Percentiles rank a stretch among this genome's conserved stretches.
Conservation (phyloP, 1,140 invertebrate genomes). For the Rhagoletis pomonella region DNA sequence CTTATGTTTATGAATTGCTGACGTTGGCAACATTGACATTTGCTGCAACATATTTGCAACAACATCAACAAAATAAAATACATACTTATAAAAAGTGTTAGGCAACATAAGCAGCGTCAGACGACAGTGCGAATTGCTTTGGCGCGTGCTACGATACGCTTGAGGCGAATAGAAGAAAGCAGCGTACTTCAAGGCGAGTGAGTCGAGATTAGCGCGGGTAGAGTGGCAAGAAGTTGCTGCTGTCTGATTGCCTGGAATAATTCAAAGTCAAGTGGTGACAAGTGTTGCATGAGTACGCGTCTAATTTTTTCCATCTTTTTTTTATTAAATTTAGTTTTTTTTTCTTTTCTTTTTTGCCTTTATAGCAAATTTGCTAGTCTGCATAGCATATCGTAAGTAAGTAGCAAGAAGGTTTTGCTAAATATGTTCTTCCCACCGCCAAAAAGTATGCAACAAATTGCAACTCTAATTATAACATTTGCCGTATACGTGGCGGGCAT, state of each 20-base stretch:
- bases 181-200: neutral
- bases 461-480: slow-evolving; percentile 73
- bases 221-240: neutral
- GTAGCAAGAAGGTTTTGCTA: neutral
- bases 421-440: slow-evolving; percentile 55
- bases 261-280: slow-evolving; percentile 51
- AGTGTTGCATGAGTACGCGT: slow-evolving; percentile 38
- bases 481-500: slow-evolving; percentile 70
- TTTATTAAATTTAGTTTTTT: neutral
- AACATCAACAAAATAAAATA: neutral
- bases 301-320: neutral
- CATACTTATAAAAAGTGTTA: neutral
- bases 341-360: neutral
- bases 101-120: neutral
- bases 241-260: slow-evolving; percentile 55
- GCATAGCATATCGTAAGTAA: slow-evolving; percentile 4
- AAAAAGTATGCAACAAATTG: slow-evolving; percentile 65
- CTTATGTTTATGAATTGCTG: slow-evolving; percentile 68
- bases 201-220: neutral
- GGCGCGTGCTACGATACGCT: slow-evolving; percentile 28
- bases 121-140: slow-evolving; percentile 53
- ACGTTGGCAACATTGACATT: slow-evolving; percentile 59
- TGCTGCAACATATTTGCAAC: slow-evolving; percentile 28
- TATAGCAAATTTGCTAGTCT: neutral
- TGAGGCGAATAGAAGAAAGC: neutral